Conservation (phyloP, 2,113 vertebrate species). For the Mustela nigripes region DNA sequence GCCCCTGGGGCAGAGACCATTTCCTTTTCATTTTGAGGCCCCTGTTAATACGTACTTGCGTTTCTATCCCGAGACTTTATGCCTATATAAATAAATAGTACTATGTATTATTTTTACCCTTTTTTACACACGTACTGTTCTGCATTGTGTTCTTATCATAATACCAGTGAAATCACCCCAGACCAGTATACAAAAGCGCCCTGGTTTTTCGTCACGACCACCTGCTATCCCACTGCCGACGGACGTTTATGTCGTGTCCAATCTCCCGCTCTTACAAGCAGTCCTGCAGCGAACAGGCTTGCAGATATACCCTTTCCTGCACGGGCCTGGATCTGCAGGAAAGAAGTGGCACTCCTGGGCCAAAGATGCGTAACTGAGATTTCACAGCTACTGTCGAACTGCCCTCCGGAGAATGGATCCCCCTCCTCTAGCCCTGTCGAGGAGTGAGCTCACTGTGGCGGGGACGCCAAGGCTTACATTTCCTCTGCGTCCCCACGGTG, state of each 20-base stretch:
- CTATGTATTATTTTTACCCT: background rate
- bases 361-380: background rate
- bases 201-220: background rate
- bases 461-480: background rate
- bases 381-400: background rate
- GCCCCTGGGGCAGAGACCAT: background rate
- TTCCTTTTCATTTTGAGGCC: background rate
- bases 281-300: background rate
- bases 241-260: background rate
- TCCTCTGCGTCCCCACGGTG: rapidly evolving
- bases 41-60: background rate
- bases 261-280: background rate
- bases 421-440: background rate
- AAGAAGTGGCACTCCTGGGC: background rate
- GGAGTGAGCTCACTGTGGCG: background rate
- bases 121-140: background rate
- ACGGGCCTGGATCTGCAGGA: background rate
- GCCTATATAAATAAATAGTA: background rate
- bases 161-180: background rate
- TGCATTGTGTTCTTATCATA: background rate
- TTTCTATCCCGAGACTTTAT: conserved; percentile 8
- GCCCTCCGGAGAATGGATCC: background rate
- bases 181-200: background rate
- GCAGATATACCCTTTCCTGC: background rate
- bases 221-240: background rate